phyloP scores from a whole-genome alignment of 2,888 invertebrate genomes.

The Thelaira solivaga region DNA sequence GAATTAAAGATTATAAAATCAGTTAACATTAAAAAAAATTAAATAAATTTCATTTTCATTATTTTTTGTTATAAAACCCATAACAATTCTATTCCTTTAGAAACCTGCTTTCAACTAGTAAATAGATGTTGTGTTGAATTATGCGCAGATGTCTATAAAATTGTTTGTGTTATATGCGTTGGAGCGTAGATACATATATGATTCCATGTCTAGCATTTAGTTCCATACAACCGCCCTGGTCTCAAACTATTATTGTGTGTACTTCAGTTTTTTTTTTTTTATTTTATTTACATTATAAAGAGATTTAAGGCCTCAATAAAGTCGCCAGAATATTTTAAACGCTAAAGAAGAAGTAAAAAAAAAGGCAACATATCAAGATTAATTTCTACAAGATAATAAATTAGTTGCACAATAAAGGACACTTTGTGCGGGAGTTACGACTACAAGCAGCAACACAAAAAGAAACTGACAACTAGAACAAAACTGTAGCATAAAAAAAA shows the following conservation, averaged over 20 bases:
- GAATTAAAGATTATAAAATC: too few relatives aligned
- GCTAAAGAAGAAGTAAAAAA: too few relatives aligned
- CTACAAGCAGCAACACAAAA: constrained; percentile 13
- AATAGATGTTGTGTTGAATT: constrained; percentile 13
- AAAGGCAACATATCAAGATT: constrained; percentile 64
- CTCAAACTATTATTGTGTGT: neutral
- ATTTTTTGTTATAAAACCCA: too few relatives aligned
- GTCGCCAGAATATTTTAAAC: constrained; percentile 51
- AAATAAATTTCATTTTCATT: too few relatives aligned
- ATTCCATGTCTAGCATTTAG: neutral
- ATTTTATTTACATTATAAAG: neutral
- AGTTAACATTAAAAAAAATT: too few relatives aligned
- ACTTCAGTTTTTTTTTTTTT: constrained; percentile 18
- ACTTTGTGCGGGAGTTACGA: constrained; percentile 55
- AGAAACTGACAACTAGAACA: constrained; percentile 31
- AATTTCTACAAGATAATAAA: constrained; percentile 64
- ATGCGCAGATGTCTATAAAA: constrained; percentile 42
- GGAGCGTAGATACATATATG: too few relatives aligned
- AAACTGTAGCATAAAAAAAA: constrained; percentile 7
- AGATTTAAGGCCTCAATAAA: constrained; percentile 54
- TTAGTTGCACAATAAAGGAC: constrained; percentile 58
- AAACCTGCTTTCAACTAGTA: neutral
- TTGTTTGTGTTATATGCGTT: constrained; percentile 8
- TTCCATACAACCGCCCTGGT: neutral
- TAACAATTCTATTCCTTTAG: neutral